phyloP scores from a whole-genome alignment of 2,113 vertebrate genomes.

The Turdus rufiventris region DNA sequence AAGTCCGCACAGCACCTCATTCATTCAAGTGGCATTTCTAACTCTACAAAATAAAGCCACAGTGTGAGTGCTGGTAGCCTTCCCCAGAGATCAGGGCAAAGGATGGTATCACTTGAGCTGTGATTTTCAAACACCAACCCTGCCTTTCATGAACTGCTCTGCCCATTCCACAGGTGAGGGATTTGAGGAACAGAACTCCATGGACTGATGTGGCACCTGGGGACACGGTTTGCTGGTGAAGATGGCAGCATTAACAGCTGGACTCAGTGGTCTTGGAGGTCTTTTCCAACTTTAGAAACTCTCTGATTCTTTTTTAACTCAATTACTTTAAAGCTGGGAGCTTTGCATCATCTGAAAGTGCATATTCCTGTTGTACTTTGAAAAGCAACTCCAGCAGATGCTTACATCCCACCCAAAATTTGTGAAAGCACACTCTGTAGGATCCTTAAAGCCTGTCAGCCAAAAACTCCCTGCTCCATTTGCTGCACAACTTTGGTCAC shows the following conservation, averaged over 20 bases:
- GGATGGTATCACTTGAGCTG: accelerated
- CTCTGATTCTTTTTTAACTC: background rate
- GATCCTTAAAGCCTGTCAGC: background rate
- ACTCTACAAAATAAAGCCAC: background rate
- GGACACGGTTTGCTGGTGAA: background rate
- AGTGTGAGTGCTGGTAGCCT: background rate
- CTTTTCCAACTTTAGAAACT: background rate
- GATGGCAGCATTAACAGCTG: background rate
- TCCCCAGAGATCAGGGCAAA: background rate
- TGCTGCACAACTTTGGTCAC: background rate
- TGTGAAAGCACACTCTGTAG: background rate
- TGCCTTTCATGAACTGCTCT: background rate
- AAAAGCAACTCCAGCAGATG: background rate
- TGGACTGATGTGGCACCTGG: background rate
- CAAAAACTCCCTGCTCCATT: background rate
- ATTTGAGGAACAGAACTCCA: background rate
- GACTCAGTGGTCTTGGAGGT: background rate
- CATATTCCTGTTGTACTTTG: background rate
- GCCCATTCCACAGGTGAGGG: background rate
- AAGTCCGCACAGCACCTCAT: background rate
- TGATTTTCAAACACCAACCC: background rate
- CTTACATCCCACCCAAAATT: background rate
- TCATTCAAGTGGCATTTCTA: background rate
- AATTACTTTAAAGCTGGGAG: background rate
- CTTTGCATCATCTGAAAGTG: background rate